Evolutionary conservation across 2,797 vertebrate genomes (phyloP), one percentile per base, ranked within the genome.

Genomic region (Acanthis flammea): DNA sequence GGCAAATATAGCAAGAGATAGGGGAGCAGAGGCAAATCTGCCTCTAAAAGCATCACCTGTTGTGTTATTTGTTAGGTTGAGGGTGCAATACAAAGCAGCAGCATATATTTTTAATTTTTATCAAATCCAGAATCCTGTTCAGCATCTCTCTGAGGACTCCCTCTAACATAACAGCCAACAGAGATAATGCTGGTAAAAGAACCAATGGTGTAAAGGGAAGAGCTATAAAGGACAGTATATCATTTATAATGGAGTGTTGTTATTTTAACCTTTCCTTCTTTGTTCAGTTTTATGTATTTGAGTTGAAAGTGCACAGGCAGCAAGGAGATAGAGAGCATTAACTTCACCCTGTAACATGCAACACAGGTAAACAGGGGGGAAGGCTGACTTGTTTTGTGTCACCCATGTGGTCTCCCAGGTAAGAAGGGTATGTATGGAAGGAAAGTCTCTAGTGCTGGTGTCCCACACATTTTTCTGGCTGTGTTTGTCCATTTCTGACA

Each of bases 201-300:
- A 47, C 9, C 24, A 14, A 10, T 37, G 31, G 48, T 70, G 28
- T 62, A 88, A 95, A 30, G n/a, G 55, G 14, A 65, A 88, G 47
- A 18, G 6, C 42, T 67, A 11, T 63, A 75, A 92, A 87, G 39
- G 27, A n/a, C 45, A 44, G 23, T 47, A 35, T 71, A 23, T 58
- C 9, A 53, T 88, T 90, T 79, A 33, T 50, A 66, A 47, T 27
- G 16, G 19, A 57, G 15, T 41, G 47, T n/a, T 68, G 79, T 68
- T 94, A 44, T 72, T 93, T 89, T 88, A 86, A 78, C 61, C 72
- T 92, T 68, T 77, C 37, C 66, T 87, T 95, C 45, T 68, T 78
- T 39, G 33, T 47, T 65, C 31, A 27, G 76, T 61, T 94, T 91
- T 53, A 75, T 44, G 6, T 51, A 37, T 63, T 81, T 48, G 54